Base-by-base conservation (phyloP, 1,140 invertebrate genomes). In the Phymorhynchus buccinoides region DNA sequence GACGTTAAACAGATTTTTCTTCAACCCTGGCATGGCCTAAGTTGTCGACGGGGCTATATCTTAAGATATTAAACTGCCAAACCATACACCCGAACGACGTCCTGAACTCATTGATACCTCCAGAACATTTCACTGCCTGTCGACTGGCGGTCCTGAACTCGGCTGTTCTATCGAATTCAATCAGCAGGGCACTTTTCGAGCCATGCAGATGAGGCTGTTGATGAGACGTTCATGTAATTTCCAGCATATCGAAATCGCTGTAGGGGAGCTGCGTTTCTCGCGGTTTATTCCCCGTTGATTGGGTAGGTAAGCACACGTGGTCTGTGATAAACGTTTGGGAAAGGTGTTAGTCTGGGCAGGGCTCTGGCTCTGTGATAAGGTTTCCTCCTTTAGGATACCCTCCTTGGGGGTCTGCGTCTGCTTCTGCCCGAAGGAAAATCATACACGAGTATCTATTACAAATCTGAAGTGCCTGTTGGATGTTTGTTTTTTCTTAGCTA, bases 321-420 rank as follows among this genome's bases (percentile, higher is more conserved):
- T 62, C 56, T 62, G 56, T 16, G 44, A n/a, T n/a, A 48, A 18
- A 27, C 22, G 56, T 27, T 62, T 62, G 22, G 12, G 56, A 4
- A 62, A 62, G n/a, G 56, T 62, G 56, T 62, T 62, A n/a, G n/a
- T n/a, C n/a, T n/a, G 56, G 48, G 56, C 56, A 16, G 56, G 56
- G 56, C 56, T 27, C 4, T 27, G 1, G 56, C 56, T 9, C 56
- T 62, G 22, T 62, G 56, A 62, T 62, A 62, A 62, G 56, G 56
- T 62, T 14, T 27, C 56, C 56, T n/a, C n/a, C n/a, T n/a, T n/a
- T n/a, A n/a, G n/a, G n/a, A n/a, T n/a, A n/a, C n/a, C n/a, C n/a
- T n/a, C n/a, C n/a, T n/a, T n/a, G n/a, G n/a, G n/a, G n/a, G n/a
- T n/a, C n/a, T n/a, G n/a, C n/a, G n/a, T n/a, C n/a, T n/a, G n/a